Evolutionary conservation across 2,797 vertebrate species (phyloP).

Genomic region (Syngnathus acus): DNA sequence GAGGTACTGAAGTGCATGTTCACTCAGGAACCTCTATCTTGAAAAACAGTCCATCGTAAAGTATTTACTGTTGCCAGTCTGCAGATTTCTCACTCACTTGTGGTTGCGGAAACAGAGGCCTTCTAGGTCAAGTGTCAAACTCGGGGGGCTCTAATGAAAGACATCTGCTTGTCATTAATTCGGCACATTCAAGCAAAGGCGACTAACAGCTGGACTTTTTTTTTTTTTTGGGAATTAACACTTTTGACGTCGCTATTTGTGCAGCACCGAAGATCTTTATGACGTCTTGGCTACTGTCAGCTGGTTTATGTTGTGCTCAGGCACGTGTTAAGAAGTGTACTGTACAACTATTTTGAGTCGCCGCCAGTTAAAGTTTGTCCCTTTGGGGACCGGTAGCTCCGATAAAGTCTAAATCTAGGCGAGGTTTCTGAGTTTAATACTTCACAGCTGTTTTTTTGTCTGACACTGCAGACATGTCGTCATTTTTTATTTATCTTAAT

Average conservation of each 20-base stretch:
- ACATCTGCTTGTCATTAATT: conserved; percentile 48
- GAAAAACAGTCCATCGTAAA: neutral
- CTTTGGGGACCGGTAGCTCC: conserved; percentile 1
- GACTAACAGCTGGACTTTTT: conserved; percentile 10
- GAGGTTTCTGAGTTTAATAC: neutral
- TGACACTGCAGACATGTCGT: conserved; percentile 12
- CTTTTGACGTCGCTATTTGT: conserved; percentile 7
- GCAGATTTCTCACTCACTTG: conserved; percentile 13
- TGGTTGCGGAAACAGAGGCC: conserved; percentile 30
- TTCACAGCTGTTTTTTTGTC: conserved; percentile 37
- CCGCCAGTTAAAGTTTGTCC: conserved; percentile 1
- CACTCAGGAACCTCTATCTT: neutral
- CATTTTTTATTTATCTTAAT: conserved; percentile 1
- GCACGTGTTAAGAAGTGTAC: neutral
- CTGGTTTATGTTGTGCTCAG: neutral
- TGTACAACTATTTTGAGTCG: neutral
- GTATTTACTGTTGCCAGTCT: neutral
- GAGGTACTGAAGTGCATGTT: neutral
- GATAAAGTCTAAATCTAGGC: neutral
- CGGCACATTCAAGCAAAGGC: conserved; percentile 6
- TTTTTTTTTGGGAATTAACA: neutral
- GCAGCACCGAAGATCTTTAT: neutral
- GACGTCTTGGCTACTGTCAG: conserved; percentile 14
- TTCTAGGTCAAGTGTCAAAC: conserved; percentile 44
- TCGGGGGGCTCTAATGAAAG: conserved; percentile 39